phyloP scores from a whole-genome alignment of 2,113 vertebrate genomes.

The Cercocebus atys region DNA sequence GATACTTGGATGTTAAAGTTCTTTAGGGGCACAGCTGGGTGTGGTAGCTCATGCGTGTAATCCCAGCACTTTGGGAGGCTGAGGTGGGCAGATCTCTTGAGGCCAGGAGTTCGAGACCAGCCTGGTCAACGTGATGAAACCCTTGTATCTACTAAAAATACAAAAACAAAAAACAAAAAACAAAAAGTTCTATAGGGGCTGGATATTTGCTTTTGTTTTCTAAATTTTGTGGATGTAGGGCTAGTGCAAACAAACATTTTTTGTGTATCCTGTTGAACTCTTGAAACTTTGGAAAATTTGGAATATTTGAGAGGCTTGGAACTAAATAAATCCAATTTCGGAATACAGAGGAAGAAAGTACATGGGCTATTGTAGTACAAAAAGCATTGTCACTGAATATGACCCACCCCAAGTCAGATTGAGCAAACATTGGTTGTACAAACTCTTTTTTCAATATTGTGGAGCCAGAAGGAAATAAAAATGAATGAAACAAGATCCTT shows the following conservation, averaged over 20 bases:
- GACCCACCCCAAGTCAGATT: not conserved
- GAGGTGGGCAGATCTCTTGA: too few species aligned
- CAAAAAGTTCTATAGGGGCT: not conserved
- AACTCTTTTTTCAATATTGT: not conserved
- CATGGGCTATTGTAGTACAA: not conserved
- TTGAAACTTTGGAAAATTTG: constrained; percentile 28
- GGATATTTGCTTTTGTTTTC: not conserved
- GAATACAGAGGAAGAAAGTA: not conserved
- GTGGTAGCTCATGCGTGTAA: too few species aligned
- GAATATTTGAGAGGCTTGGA: not conserved
- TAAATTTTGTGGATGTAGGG: not conserved
- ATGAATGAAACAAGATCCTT: not conserved
- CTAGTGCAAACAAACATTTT: not conserved
- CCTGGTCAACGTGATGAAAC: too few species aligned
- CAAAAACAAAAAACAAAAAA: too few species aligned
- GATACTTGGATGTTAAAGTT: constrained; percentile 28
- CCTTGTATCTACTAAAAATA: too few species aligned
- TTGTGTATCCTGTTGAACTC: not conserved
- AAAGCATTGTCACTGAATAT: not conserved
- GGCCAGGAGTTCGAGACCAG: too few species aligned
- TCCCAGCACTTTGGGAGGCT: too few species aligned
- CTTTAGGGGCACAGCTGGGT: not conserved
- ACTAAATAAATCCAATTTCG: not conserved
- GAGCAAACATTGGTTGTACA: not conserved
- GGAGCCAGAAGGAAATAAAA: constrained; percentile 9